Percentiles rank a stretch among this genome's conserved stretches.
phyloP scores from a whole-genome alignment of 2,113 vertebrate species.

The Sphyrna mokarran region DNA sequence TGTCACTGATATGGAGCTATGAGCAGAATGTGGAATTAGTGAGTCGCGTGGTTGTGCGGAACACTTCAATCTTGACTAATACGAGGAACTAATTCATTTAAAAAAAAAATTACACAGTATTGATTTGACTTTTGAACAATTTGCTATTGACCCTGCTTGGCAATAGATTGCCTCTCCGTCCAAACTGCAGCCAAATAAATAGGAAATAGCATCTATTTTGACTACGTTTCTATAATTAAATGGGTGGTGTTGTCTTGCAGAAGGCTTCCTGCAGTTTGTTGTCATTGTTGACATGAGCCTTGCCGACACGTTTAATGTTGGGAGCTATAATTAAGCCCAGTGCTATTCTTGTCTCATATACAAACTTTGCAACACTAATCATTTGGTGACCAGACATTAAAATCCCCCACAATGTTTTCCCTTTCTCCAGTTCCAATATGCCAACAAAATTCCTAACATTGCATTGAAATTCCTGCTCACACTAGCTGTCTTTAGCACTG shows the following conservation, averaged over 20 bases:
- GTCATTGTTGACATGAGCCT: background rate
- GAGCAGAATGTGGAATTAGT: conserved; percentile 5
- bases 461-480: background rate
- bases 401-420: background rate
- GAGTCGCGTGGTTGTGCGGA: no score
- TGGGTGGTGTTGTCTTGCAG: background rate
- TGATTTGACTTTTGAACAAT: background rate
- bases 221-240: background rate
- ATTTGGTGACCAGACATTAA: background rate
- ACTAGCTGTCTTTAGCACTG: background rate
- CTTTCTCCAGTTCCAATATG: background rate
- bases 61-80: background rate
- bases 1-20: background rate
- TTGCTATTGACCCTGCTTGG: background rate
- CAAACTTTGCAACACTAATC: background rate
- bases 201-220: background rate
- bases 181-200: background rate
- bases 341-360: background rate
- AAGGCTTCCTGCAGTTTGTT: background rate
- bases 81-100: background rate
- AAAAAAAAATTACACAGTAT: background rate
- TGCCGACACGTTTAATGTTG: background rate
- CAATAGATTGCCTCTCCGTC: background rate
- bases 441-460: background rate
- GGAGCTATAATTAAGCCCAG: background rate